These are phyloP conservation scores for Hemibagrus guttatus DNA, from an alignment of 2,797 vertebrate species.

Conservation along the genomic window DNA sequence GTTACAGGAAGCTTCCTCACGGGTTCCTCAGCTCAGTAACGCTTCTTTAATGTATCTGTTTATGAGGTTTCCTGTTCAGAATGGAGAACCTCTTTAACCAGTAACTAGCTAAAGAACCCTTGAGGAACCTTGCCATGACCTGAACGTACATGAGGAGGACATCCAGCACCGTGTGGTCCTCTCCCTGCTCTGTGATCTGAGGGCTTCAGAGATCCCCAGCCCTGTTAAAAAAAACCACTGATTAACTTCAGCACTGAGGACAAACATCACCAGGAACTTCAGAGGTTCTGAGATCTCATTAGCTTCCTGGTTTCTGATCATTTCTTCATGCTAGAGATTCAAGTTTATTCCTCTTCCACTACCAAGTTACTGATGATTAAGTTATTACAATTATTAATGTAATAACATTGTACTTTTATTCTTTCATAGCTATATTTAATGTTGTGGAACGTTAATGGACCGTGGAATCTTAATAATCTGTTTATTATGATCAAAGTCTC, in stretches of 20 bases:
- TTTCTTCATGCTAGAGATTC: background rate
- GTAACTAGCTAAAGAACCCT: background rate
- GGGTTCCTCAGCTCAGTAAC: background rate
- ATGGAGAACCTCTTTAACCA: background rate
- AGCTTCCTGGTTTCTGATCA: background rate
- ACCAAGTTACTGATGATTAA: background rate
- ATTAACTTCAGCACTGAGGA: background rate
- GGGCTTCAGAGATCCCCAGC: background rate
- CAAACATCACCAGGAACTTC: background rate
- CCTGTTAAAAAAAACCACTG: background rate
- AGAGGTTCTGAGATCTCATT: background rate
- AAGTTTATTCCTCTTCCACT: background rate
- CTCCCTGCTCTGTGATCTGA: background rate
- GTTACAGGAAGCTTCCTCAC: background rate
- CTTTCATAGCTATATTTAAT: background rate
- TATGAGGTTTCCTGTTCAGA: background rate
- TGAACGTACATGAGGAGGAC: background rate
- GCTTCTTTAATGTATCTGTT: background rate
- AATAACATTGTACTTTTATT: background rate
- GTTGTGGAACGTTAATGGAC: too few species aligned
- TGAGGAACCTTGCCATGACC: background rate
- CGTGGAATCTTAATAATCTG: too few species aligned
- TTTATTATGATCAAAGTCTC: too few species aligned
- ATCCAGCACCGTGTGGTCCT: background rate
- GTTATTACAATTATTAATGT: background rate